A percentile compares a stretch with the other conserved stretches of the same genome.
These are phyloP conservation scores for Tadarida brasiliensis DNA, from an alignment of 2,797 vertebrate species.

Conservation along the genomic window DNA sequence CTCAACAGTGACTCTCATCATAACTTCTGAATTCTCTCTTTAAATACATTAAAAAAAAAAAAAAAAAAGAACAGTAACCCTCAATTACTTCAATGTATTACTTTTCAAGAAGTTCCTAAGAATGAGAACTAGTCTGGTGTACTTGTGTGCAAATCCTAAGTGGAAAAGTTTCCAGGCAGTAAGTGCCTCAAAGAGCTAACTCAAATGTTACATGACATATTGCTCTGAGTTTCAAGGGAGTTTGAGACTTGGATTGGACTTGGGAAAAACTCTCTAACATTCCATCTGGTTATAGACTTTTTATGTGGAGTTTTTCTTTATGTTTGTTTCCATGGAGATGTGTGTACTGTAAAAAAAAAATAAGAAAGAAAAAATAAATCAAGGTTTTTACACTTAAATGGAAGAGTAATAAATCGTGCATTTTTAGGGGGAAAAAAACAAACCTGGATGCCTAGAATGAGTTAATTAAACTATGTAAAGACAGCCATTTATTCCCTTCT, in stretches of 20 bases:
- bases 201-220: not conserved
- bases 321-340: slow-evolving; percentile 8
- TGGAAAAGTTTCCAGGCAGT: slow-evolving; percentile 24
- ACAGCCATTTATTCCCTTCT: not conserved
- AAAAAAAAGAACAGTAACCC: not conserved
- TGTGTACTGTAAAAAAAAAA: not conserved
- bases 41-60: not conserved
- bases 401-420: not conserved
- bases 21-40: not conserved
- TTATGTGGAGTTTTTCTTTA: slow-evolving; percentile 25
- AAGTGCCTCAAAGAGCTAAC: slow-evolving; percentile 43
- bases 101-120: not conserved
- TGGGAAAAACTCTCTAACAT: not conserved
- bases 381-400: not conserved
- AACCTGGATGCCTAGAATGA: not conserved
- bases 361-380: not conserved
- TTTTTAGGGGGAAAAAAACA: not conserved
- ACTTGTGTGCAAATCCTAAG: not conserved
- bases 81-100: not conserved
- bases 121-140: not conserved
- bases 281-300: slow-evolving; percentile 4
- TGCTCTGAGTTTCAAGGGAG: not conserved
- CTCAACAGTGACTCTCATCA: not conserved
- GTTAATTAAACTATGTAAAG: slow-evolving; percentile 17
- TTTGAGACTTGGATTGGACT: not conserved